A percentile compares a stretch with the other conserved stretches of the same genome.
Evolutionary conservation across 2,113 vertebrate genomes (phyloP).

Genomic region (Prolemur simus): DNA sequence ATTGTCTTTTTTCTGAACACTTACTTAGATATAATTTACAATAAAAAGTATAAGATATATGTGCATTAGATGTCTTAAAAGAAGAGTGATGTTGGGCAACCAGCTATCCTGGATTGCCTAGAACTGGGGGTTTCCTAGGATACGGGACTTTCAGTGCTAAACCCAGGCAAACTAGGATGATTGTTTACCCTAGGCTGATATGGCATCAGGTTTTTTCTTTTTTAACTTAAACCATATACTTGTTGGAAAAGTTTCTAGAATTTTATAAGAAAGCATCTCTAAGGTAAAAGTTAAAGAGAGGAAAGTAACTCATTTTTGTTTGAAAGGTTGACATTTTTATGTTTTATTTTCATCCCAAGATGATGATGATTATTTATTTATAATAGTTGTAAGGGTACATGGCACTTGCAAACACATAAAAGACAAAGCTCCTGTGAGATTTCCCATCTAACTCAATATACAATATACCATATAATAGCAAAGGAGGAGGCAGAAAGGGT

Average conservation of each 20-base stretch:
- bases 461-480: neutral
- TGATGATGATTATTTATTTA: constrained; percentile 71
- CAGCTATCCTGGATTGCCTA: neutral
- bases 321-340: constrained; percentile 66
- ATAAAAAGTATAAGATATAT: neutral
- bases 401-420: constrained; percentile 69
- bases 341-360: constrained; percentile 67
- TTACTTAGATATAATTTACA: neutral
- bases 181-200: neutral
- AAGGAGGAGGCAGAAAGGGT: neutral
- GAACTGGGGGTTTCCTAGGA: neutral
- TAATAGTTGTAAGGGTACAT: constrained; percentile 62
- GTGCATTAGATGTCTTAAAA: neutral
- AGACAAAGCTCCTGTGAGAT: constrained; percentile 46
- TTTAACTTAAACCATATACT: constrained; percentile 30
- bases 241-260: constrained; percentile 46
- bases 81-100: neutral
- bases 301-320: constrained; percentile 62
- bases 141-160: neutral
- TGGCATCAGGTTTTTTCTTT: neutral
- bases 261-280: constrained; percentile 48
- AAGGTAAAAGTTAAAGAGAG: constrained; percentile 56
- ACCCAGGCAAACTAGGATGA: neutral
- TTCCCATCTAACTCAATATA: constrained; percentile 50
- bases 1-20: neutral